Conservation (phyloP, 2,888 invertebrate species). For the Hydraecia micacea region DNA sequence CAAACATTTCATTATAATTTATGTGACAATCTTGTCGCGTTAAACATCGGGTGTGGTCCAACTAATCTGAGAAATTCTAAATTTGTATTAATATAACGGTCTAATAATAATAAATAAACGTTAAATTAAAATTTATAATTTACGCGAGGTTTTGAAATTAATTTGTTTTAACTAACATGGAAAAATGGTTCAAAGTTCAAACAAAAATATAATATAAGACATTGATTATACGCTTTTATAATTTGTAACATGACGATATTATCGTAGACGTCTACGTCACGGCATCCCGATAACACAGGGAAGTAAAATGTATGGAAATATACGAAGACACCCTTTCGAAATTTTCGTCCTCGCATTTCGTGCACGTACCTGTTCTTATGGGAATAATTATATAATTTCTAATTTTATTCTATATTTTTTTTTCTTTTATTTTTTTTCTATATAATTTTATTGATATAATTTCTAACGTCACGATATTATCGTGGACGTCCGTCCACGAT, state of each 20-base stretch:
- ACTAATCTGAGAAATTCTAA: slow-evolving; percentile 64
- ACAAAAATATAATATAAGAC: not conserved
- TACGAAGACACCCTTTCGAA: too few relatives aligned
- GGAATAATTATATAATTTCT: too few relatives aligned
- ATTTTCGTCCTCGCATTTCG: too few relatives aligned
- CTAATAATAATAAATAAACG: slow-evolving; percentile 48
- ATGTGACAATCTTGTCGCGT: slow-evolving; percentile 64
- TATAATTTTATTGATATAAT: too few relatives aligned
- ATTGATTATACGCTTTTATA: not conserved
- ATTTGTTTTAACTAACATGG: not conserved
- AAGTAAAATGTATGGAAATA: too few relatives aligned
- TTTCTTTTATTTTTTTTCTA: too few relatives aligned
- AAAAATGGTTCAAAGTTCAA: slow-evolving; percentile 3
- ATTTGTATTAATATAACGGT: slow-evolving; percentile 49
- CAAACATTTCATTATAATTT: slow-evolving; percentile 80
- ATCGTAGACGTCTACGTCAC: not conserved
- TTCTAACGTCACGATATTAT: too few relatives aligned
- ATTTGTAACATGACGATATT: not conserved
- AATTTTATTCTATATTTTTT: too few relatives aligned
- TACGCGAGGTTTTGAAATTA: not conserved
- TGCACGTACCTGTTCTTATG: too few relatives aligned
- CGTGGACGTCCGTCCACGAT: too few relatives aligned
- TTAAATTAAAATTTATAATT: slow-evolving; percentile 29
- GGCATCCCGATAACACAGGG: not conserved
- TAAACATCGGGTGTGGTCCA: slow-evolving; percentile 78